phyloP scores from a whole-genome alignment of 2,113 vertebrate species.

The Butastur rufipennis region DNA sequence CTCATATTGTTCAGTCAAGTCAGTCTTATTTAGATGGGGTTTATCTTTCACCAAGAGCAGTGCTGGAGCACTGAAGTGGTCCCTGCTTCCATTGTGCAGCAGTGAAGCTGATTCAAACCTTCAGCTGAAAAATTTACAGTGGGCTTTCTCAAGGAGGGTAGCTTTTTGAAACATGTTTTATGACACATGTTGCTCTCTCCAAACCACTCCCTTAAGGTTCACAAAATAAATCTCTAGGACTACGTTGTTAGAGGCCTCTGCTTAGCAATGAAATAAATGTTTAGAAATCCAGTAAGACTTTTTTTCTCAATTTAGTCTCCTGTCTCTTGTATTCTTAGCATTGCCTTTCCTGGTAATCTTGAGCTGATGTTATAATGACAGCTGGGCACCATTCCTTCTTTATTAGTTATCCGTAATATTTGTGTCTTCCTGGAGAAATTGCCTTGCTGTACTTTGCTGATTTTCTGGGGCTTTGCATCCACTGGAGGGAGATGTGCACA shows the following conservation, averaged over 20 bases:
- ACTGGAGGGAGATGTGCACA: slow-evolving; percentile 6
- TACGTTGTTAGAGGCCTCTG: neutral
- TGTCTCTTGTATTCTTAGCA: neutral
- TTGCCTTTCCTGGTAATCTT: neutral
- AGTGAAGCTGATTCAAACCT: neutral
- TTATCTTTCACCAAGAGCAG: neutral
- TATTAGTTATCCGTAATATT: neutral
- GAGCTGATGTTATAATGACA: neutral
- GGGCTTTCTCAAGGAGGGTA: neutral
- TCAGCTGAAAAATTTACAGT: neutral
- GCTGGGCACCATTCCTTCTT: neutral
- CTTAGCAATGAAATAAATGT: neutral
- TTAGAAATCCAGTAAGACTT: neutral
- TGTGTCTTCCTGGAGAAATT: neutral
- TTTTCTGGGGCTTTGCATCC: neutral
- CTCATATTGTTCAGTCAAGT: neutral
- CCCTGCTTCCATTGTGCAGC: fast-evolving
- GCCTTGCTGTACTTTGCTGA: neutral
- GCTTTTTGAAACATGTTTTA: neutral
- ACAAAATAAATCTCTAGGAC: neutral
- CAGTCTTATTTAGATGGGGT: neutral
- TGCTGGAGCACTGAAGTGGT: too few relatives aligned
- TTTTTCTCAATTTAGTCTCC: neutral
- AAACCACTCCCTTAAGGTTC: neutral
- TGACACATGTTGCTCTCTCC: neutral